Conservation (phyloP, 2,888 invertebrate species). For the Tenthredo distinguenda region DNA sequence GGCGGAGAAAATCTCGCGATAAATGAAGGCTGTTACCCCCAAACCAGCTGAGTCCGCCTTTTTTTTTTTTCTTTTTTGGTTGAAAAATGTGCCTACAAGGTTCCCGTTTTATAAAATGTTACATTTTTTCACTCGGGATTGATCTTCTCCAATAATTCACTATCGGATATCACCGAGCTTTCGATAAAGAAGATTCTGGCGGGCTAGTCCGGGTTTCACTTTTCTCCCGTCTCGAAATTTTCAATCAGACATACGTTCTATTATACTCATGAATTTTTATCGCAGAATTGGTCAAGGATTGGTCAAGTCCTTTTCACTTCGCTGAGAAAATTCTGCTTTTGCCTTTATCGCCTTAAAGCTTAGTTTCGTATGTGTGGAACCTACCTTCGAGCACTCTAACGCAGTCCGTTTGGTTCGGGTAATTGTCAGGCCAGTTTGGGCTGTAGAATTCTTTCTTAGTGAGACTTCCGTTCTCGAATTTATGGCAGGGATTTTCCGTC, state of each 20-base stretch:
- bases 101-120: too few species aligned
- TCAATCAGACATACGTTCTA: too few species aligned
- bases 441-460: constrained; percentile 84
- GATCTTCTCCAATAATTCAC: neutral
- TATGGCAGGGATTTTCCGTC: constrained; percentile 78
- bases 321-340: too few species aligned
- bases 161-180: neutral
- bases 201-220: too few species aligned
- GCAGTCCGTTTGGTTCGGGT: constrained; percentile 86
- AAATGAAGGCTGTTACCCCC: neutral
- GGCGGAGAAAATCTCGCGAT: neutral
- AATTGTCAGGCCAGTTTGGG: constrained; percentile 84
- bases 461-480: constrained; percentile 81
- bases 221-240: neutral
- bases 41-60: neutral
- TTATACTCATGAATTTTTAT: too few species aligned
- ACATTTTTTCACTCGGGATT: neutral
- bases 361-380: constrained; percentile 59
- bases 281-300: too few species aligned
- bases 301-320: too few species aligned
- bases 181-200: neutral
- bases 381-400: constrained; percentile 85
- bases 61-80: too few species aligned
- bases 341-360: too few species aligned
- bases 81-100: too few species aligned